These are phyloP conservation scores for Melinaea menophilus DNA, from an alignment of 2,888 invertebrate genomes.

Conservation along the genomic window DNA sequence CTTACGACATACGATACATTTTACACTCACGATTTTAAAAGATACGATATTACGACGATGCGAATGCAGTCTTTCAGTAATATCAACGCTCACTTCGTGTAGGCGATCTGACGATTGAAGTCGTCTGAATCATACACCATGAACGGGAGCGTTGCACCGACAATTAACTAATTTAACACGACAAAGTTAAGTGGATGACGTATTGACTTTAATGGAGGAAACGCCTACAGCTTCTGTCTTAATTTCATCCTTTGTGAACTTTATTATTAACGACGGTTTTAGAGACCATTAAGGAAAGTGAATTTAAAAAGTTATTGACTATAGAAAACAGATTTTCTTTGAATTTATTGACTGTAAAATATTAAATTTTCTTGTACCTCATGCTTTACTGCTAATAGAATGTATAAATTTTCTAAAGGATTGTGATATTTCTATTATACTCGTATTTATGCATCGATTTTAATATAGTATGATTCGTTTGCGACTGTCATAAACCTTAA, in stretches of 20 bases:
- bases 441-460: conserved; percentile 18
- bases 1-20: too few relatives aligned
- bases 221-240: conserved; percentile 44
- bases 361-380: conserved; percentile 15
- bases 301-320: too few relatives aligned
- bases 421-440: conserved; percentile 6
- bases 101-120: conserved; percentile 23
- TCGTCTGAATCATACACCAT: conserved; percentile 35
- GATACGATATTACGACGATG: neutral
- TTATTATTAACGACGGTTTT: neutral
- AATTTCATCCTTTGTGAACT: conserved; percentile 11
- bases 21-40: too few relatives aligned
- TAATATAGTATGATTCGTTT: conserved; percentile 26
- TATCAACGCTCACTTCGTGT: conserved; percentile 10
- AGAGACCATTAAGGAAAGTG: too few relatives aligned
- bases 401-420: conserved; percentile 13
- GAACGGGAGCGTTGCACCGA: conserved; percentile 36
- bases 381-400: conserved; percentile 21
- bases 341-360: conserved; percentile 25
- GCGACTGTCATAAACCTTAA: conserved; percentile 22
- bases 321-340: too few relatives aligned
- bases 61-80: neutral
- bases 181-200: conserved; percentile 40
- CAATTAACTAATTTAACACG: conserved; percentile 46
- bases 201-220: conserved; percentile 50